Conservation (phyloP, 2,888 invertebrate genomes). For the Mythimna ferrago region DNA sequence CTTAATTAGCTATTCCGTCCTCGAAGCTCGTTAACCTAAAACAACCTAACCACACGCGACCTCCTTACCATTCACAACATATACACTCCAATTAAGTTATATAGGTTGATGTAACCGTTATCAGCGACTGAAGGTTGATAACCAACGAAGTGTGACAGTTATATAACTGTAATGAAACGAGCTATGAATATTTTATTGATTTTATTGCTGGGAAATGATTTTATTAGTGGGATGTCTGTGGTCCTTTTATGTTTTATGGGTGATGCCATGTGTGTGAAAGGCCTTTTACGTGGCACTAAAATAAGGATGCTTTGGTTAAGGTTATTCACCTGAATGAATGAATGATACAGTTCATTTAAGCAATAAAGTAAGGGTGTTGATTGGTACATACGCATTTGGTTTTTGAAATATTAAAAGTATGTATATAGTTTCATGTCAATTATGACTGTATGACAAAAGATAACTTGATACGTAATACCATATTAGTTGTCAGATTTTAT, state of each 20-base stretch:
- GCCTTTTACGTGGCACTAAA: neutral
- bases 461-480: no score
- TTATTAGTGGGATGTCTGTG: conserved; percentile 10
- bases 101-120: conserved; percentile 58
- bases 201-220: conserved; percentile 18
- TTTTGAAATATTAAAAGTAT: no score
- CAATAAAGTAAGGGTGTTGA: no score
- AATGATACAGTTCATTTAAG: no score
- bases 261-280: neutral
- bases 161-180: conserved; percentile 29
- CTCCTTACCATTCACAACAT: conserved; percentile 21
- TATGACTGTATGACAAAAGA: no score
- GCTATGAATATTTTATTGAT: conserved; percentile 46
- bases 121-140: conserved; percentile 39
- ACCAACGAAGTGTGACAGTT: conserved; percentile 44
- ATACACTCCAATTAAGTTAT: conserved; percentile 45
- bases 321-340: neutral
- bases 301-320: neutral
- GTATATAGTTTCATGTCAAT: no score
- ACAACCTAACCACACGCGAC: conserved; percentile 21
- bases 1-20: conserved; percentile 34
- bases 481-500: no score
- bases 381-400: no score
- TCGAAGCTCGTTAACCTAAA: conserved; percentile 30
- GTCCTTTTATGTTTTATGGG: conserved; percentile 1